Evolutionary conservation across 2,888 invertebrate species (phyloP).

Genomic region (Machimus atricapillus): DNA sequence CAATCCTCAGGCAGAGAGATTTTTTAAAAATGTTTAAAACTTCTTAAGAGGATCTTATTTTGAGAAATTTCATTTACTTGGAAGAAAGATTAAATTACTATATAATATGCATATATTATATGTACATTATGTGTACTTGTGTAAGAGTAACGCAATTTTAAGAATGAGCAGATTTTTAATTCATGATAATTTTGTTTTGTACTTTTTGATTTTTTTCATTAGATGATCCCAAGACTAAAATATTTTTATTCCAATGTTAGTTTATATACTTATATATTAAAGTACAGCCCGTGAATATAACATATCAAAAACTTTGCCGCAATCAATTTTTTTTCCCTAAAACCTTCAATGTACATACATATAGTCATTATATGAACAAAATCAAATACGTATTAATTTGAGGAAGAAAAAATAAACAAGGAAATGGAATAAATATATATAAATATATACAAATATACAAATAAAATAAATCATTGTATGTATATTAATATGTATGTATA

Average conservation of each 20-base stretch:
- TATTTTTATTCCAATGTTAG: neutral
- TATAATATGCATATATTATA: no score
- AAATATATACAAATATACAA: neutral
- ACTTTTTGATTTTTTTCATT: neutral
- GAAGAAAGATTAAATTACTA: no score
- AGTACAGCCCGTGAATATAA: neutral
- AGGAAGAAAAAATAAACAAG: neutral
- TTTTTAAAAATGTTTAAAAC: no score
- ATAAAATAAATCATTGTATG: neutral
- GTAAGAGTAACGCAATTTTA: no score
- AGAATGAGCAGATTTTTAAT: no score
- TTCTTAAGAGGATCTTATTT: no score
- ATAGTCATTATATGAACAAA: neutral
- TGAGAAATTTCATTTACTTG: no score
- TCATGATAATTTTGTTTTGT: no score
- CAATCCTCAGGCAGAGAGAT: no score
- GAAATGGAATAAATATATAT: neutral
- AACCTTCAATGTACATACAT: neutral
- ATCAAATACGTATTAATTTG: neutral
- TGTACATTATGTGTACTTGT: no score
- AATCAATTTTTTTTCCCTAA: neutral
- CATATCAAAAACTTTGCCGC: neutral
- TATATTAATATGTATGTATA: neutral
- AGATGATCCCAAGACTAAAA: neutral
- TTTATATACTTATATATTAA: no score